Conservation (phyloP, 2,888 invertebrate species). For the Pheosia tremula region DNA sequence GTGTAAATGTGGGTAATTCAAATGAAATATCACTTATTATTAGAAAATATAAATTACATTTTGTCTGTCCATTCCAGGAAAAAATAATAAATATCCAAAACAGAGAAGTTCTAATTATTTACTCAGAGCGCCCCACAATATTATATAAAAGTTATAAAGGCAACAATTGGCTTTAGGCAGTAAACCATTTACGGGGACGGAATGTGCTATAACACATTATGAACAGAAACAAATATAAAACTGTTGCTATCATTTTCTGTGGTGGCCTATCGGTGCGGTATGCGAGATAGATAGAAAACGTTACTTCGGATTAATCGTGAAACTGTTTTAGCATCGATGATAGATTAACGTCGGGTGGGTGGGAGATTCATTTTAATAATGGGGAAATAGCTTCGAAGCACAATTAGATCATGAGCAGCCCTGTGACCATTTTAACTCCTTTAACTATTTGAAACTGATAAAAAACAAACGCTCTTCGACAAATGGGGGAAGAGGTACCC, state of each 20-base stretch:
- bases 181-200: slow-evolving; percentile 46
- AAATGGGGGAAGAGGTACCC: no score
- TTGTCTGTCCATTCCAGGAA: no score
- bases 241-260: slow-evolving; percentile 20
- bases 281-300: not conserved
- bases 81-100: slow-evolving; percentile 2
- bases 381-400: not conserved
- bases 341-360: not conserved
- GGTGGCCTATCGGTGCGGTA: not conserved
- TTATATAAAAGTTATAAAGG: slow-evolving; percentile 22
- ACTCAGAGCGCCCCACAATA: slow-evolving; percentile 9
- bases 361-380: not conserved
- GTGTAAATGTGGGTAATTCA: no score
- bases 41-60: no score
- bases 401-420: no score
- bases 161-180: slow-evolving; percentile 39
- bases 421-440: no score
- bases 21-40: no score
- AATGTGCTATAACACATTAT: slow-evolving; percentile 42
- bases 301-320: not conserved
- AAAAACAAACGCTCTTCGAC: no score
- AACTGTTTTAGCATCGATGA: not conserved
- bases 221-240: slow-evolving; percentile 26
- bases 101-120: slow-evolving; percentile 13
- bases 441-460: no score